A percentile compares a stretch with the other conserved stretches of the same genome.
These are phyloP conservation scores for Chaunax sp. DNA, from an alignment of 2,797 vertebrate genomes.

Conservation along the genomic window DNA sequence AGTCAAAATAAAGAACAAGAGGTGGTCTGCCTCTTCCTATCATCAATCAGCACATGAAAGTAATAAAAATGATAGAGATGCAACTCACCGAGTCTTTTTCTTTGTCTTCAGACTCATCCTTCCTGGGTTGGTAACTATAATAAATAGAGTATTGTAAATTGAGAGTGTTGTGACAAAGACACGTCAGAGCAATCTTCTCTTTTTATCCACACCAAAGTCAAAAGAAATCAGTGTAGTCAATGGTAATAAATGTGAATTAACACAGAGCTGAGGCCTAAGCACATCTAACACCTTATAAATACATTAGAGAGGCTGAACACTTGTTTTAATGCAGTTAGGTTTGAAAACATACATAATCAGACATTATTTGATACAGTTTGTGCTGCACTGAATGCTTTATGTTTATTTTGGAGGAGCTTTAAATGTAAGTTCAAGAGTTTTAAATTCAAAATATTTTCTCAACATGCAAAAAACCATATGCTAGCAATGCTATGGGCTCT, in stretches of 20 bases:
- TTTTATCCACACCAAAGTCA: background rate
- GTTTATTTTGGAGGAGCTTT: too few species aligned
- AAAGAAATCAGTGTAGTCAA: background rate
- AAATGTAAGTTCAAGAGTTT: too few species aligned
- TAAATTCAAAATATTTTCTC: too few species aligned
- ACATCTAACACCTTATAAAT: background rate
- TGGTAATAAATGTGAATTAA: too few species aligned
- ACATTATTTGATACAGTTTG: background rate
- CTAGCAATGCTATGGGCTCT: too few species aligned
- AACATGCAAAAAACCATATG: too few species aligned
- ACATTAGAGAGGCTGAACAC: background rate
- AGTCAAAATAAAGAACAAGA: background rate
- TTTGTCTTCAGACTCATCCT: slow-evolving; percentile 67
- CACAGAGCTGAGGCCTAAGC: too few species aligned
- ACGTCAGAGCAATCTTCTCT: background rate
- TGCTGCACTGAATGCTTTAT: background rate
- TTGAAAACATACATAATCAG: background rate
- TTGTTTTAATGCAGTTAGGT: background rate
- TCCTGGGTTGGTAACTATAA: slow-evolving; percentile 34
- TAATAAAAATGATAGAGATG: background rate
- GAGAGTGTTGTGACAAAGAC: background rate
- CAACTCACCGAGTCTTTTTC: slow-evolving; percentile 66
- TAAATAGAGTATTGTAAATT: background rate
- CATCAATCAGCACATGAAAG: background rate
- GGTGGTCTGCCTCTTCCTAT: background rate